Base-by-base conservation (phyloP, 2,888 invertebrate genomes). In the Acleris laterana region DNA sequence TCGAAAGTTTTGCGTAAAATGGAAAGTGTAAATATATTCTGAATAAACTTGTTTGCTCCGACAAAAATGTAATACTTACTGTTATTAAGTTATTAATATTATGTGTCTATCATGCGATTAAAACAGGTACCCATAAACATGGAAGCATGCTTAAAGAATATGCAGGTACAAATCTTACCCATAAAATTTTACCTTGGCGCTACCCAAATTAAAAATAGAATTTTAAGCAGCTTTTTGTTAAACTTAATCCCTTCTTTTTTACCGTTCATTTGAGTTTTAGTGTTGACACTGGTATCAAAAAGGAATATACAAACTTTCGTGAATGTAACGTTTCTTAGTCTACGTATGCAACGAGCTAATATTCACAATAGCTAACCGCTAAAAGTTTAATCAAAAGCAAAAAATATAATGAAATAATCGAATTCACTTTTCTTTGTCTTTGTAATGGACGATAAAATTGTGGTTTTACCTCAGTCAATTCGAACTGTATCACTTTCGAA, bases 1-100 rank as follows among this genome's bases (percentile, higher is more conserved):
- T 76, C 70, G 73, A 76, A 75, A 78, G 75, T 75, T 70, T 76
- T 9, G 74, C 70, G 74, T 73, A 73, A 80, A 77, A 80, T 73
- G 51, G 79, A 80, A 80, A 80, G 76, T 74, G 74, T 63, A 73
- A 70, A 62, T 58, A 66, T 70, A 68, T 22, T 59, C 53, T 57
- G 66, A 66, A 66, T 66, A 57, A 48, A 57, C 61, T 56, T 50
- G 22, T 32, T 38, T 7, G 6, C 53, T 55, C 22, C 38, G 28
- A 19, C 38, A 55, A 53, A 32, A 9, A 32, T 28, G 28, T 2
- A 9, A 9, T 9, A 28, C 9, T 28, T 28, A 3, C 25, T 25
- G 20, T 22, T 46, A 22, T 44, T 46, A 19, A 1, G 11, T 25
- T 28, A 25, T 19, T 32, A 9, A 9, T 20, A 20, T 60, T 6